phyloP scores from a whole-genome alignment of 2,797 vertebrate genomes.

The Amniataba percoides region DNA sequence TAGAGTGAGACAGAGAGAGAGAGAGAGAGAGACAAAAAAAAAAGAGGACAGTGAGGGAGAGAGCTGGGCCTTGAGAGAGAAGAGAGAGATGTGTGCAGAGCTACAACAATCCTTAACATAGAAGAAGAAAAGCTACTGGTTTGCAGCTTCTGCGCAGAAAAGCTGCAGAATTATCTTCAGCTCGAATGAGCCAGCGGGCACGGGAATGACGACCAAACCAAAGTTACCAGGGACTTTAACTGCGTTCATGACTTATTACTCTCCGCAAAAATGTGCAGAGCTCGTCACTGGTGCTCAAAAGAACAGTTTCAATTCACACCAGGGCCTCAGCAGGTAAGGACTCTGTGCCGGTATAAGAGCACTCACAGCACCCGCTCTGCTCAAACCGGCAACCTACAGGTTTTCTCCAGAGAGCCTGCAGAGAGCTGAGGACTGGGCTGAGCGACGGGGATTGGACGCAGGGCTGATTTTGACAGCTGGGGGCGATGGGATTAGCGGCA shows the following conservation, averaged over 20 bases:
- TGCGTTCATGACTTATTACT: conserved; percentile 20
- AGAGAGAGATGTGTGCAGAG: conserved; percentile 17
- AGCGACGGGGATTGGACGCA: conserved; percentile 57
- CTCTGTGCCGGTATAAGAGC: conserved; percentile 24
- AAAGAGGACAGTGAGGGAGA: conserved; percentile 32
- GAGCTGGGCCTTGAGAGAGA: conserved; percentile 24
- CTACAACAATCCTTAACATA: conserved; percentile 30
- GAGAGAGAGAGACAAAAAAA: neutral
- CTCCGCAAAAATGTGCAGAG: conserved; percentile 4
- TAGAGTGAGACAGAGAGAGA: conserved; percentile 10
- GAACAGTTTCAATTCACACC: conserved; percentile 18
- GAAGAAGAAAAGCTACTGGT: neutral
- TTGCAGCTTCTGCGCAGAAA: conserved; percentile 23
- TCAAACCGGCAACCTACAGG: conserved; percentile 60
- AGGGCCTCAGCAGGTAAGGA: conserved; percentile 8
- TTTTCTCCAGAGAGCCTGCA: conserved; percentile 60
- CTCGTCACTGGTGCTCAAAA: conserved; percentile 14
- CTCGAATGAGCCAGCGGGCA: neutral
- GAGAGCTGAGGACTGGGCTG: conserved; percentile 41
- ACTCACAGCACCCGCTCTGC: conserved; percentile 28
- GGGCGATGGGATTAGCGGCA: conserved; percentile 75
- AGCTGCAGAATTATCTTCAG: conserved; percentile 20
- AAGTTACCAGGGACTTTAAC: neutral
- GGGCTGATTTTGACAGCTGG: conserved; percentile 80
- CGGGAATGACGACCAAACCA: neutral